phyloP scores from a whole-genome alignment of 2,113 vertebrate genomes.

The Hystrix cristata region DNA sequence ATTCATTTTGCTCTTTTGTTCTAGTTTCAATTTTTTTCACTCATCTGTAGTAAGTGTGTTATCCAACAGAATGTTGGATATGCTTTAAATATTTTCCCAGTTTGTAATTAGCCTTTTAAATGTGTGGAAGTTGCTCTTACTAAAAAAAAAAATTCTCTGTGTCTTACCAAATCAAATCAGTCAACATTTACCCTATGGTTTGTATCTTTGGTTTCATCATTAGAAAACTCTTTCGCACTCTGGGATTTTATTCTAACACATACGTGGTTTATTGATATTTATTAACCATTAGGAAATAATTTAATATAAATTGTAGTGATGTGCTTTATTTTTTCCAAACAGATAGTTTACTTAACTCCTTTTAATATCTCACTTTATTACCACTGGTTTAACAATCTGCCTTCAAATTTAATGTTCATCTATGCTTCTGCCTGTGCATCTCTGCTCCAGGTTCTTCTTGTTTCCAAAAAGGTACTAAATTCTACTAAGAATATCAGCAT shows the following conservation, averaged over 20 bases:
- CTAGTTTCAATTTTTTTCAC: too few species aligned
- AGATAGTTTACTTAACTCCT: background rate
- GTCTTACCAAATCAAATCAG: background rate
- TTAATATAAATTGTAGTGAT: background rate
- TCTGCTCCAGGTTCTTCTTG: background rate
- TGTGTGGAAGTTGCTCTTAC: background rate
- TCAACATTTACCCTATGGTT: background rate
- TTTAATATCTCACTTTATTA: background rate
- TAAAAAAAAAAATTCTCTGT: background rate
- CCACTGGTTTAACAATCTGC: background rate
- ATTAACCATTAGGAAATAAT: background rate
- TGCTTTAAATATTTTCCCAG: background rate
- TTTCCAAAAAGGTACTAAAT: background rate
- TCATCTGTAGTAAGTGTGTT: background rate
- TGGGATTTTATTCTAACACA: background rate
- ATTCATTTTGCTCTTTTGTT: background rate
- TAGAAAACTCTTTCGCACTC: background rate
- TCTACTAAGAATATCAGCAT: background rate
- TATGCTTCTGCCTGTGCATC: background rate
- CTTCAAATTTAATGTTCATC: background rate
- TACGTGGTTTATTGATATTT: background rate
- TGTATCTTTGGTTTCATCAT: background rate
- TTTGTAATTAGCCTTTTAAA: background rate
- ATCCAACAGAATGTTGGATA: background rate
- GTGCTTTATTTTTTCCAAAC: background rate